Evolutionary conservation across 23 tunicate genomes (phyloP).

Genomic region (Ciona savignyi): DNA sequence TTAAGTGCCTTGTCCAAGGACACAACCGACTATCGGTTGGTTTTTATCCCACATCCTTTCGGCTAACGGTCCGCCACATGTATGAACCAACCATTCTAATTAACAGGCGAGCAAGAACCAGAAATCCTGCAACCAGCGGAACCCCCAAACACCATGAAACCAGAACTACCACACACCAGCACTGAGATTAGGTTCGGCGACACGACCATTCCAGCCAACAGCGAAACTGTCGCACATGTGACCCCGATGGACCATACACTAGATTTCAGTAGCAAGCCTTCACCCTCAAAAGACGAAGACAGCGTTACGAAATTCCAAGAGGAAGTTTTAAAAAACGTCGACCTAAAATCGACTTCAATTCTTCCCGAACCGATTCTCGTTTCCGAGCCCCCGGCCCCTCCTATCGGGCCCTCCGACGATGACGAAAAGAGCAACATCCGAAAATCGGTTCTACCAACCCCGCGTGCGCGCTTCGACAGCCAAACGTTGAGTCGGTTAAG

Average conservation of each 20-base stretch:
- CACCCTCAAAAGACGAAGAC: neutral
- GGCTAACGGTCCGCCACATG: no score
- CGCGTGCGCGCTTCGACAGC: constrained; percentile 10
- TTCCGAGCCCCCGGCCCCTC: constrained; percentile 15
- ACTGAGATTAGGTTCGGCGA: neutral
- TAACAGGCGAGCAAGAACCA: neutral
- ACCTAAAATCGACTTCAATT: neutral
- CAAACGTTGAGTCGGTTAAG: constrained; percentile 30
- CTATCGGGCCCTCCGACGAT: constrained; percentile 18
- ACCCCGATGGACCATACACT: neutral
- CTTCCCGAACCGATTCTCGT: neutral
- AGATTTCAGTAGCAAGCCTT: neutral
- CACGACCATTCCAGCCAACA: neutral
- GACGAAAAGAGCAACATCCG: constrained; percentile 15
- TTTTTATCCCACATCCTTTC: no score
- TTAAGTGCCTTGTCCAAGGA: no score
- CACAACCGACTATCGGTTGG: no score
- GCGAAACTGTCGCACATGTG: constrained; percentile 6
- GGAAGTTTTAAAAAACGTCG: neutral
- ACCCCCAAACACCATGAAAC: neutral
- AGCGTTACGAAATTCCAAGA: neutral
- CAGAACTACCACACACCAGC: neutral
- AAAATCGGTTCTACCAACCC: constrained; percentile 4
- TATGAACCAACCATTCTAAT: neutral
- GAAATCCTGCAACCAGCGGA: neutral